Percentiles rank a stretch among this genome's conserved stretches.
phyloP scores from a whole-genome alignment of 1,140 invertebrate species.

The Cepaea nemoralis region DNA sequence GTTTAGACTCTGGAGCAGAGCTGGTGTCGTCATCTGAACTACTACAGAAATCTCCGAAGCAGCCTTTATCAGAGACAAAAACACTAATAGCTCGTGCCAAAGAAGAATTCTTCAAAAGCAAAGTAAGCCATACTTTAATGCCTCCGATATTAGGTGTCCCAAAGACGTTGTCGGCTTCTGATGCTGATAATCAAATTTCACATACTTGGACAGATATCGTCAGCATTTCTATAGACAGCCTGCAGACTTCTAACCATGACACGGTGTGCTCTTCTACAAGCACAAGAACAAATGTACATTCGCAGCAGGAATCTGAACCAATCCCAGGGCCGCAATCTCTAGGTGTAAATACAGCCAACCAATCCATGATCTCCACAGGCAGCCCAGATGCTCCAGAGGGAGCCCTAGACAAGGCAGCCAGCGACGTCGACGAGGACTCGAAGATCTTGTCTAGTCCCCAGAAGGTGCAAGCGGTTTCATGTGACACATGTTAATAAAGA shows the following conservation, averaged over 20 bases:
- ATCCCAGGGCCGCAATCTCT: not conserved
- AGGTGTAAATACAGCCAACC: not conserved
- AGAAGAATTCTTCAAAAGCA: slow-evolving; percentile 22
- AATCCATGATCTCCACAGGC: not conserved
- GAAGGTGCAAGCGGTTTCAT: slow-evolving; percentile 31
- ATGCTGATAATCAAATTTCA: not conserved
- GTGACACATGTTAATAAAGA: slow-evolving; percentile 30
- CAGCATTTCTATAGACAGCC: not conserved
- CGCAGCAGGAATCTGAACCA: not conserved
- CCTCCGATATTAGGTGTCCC: not conserved
- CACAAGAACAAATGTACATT: not conserved
- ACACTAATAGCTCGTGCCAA: slow-evolving; percentile 21
- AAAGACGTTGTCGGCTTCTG: not conserved
- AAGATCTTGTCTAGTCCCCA: slow-evolving; percentile 14
- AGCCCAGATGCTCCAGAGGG: not conserved
- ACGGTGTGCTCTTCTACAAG: not conserved
- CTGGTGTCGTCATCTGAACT: slow-evolving; percentile 25
- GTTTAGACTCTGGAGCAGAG: slow-evolving; percentile 25
- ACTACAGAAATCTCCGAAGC: not conserved
- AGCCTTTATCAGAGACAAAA: slow-evolving; percentile 5
- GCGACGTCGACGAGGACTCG: not conserved
- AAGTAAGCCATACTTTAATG: not conserved
- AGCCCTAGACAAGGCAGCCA: not conserved
- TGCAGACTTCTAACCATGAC: not conserved
- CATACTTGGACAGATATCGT: not conserved